Conservation (phyloP, 2,888 invertebrate species). For the Hirtodrosophila trivittata region DNA sequence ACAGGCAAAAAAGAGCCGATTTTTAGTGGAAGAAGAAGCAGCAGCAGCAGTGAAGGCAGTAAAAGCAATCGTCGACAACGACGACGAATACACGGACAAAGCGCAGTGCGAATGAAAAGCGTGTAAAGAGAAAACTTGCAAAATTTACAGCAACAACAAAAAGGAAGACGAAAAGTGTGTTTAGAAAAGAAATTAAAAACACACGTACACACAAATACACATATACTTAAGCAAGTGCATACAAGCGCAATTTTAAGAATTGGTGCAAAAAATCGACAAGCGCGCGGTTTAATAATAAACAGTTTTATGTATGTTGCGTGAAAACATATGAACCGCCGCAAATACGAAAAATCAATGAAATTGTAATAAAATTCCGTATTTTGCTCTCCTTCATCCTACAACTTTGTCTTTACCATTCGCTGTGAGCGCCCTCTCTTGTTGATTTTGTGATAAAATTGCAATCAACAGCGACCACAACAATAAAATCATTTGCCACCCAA, state of each 20-base stretch:
- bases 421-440: constrained; percentile 62
- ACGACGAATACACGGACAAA: constrained; percentile 72
- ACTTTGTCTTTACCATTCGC: constrained; percentile 43
- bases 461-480: constrained; percentile 68
- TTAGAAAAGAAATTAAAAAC: constrained; percentile 79
- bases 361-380: constrained; percentile 78
- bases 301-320: constrained; percentile 73
- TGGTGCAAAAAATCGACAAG: constrained; percentile 66
- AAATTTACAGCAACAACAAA: constrained; percentile 74
- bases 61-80: constrained; percentile 72
- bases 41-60: constrained; percentile 69
- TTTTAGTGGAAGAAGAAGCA: constrained; percentile 70
- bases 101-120: constrained; percentile 72
- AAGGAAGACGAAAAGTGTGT: constrained; percentile 73
- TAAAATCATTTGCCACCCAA: constrained; percentile 55
- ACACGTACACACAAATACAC: constrained; percentile 53
- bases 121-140: constrained; percentile 78
- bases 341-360: constrained; percentile 77
- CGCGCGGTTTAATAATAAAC: constrained; percentile 78
- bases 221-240: constrained; percentile 50
- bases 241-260: constrained; percentile 63
- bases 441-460: constrained; percentile 79
- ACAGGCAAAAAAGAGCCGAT: constrained; percentile 81
- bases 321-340: constrained; percentile 73
- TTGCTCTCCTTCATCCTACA: constrained; percentile 61